Conservation (phyloP, 2,888 invertebrate genomes). For the Aspidiotus destructor region DNA sequence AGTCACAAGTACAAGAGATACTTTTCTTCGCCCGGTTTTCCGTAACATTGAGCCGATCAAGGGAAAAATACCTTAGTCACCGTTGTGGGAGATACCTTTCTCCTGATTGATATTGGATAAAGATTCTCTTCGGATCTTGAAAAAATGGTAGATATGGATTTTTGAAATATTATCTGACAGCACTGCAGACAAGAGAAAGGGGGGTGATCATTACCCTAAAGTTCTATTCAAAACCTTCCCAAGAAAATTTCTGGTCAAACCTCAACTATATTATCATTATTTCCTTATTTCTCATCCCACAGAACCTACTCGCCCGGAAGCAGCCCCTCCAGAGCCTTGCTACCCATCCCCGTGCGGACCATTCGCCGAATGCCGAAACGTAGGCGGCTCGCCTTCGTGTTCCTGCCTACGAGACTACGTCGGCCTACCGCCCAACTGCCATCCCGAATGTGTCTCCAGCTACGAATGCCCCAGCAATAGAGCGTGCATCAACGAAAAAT, state of each 20-base stretch:
- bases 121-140: no score
- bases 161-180: no score
- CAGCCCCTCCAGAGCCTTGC: slow-evolving; percentile 43
- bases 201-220: no score
- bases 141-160: no score
- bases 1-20: no score
- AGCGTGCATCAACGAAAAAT: slow-evolving; percentile 49
- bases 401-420: slow-evolving; percentile 59
- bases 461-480: slow-evolving; percentile 54
- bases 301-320: slow-evolving; percentile 24
- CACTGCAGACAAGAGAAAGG: no score
- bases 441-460: slow-evolving; percentile 63
- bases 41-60: no score
- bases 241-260: not conserved
- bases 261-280: not conserved
- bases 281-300: not conserved
- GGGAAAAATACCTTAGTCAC: no score
- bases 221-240: no score
- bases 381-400: slow-evolving; percentile 60
- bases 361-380: slow-evolving; percentile 60
- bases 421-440: slow-evolving; percentile 66
- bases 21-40: no score
- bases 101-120: no score
- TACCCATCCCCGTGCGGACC: slow-evolving; percentile 69
- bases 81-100: no score